Evolutionary conservation across 2,888 invertebrate species (phyloP), one percentile per base, ranked within the genome.

Genomic region (Pimpla rufipes): DNA sequence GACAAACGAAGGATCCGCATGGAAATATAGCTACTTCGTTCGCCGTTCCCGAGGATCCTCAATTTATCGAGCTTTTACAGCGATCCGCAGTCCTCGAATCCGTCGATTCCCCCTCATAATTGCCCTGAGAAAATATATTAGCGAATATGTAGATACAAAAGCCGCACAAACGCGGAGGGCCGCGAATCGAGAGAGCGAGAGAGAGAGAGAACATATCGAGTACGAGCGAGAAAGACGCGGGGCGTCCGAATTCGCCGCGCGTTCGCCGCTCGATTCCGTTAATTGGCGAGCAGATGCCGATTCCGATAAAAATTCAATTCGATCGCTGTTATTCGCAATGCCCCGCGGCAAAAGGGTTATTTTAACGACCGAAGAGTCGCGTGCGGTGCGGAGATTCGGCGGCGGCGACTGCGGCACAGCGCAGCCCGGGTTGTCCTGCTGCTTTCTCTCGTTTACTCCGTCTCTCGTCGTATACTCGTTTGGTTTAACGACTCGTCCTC

Each of bases 301-400:
- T 83, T 80, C 88, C 90, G 90, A 92, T 91, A 92, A 91, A 92
- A 92, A 92, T 92, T 92, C 92, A 92, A 92, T 90, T 91, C 89
- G 91, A 88, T 88, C 90, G n/a, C 88, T 89, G 91, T 90, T 91
- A 92, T 91, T 92, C 91, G 91, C 83, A 80, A 77, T 77, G 83
- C 50, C 68, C 73, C 77, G 62, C 71, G 83, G 80, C 77, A 67
- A 77, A 83, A 83, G 80, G 80, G 80, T 83, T 83, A 83, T 80
- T 83, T 83, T 83, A 83, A 83, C 83, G 83, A 83, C 80, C 83
- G 77, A 68, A 83, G n/a, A n/a, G 83, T 83, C 83, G 83, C 83
- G 83, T 83, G 83, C 83, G 83, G 80, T 47, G 77, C 79, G 40
- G 80, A 83, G 80, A 83, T 83, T 92, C 92, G 91, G 90, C 89